These are phyloP conservation scores for Notarius lentiginosus DNA, from an alignment of 2,113 vertebrate genomes.

Conservation along the genomic window DNA sequence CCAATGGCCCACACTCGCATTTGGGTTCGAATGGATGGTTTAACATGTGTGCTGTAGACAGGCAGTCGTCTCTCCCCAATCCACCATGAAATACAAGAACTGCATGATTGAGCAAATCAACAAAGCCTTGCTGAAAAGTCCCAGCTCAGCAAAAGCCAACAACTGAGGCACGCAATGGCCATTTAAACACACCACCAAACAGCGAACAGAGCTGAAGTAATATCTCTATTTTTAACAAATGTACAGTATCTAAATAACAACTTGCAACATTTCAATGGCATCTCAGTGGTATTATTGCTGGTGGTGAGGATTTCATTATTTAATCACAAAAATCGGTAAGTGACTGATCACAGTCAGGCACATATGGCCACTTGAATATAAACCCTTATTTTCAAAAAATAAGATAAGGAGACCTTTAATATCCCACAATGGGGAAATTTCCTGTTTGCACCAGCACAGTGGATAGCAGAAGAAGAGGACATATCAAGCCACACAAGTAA, in stretches of 20 bases:
- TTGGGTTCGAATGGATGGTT: constrained; percentile 23
- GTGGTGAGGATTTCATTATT: neutral
- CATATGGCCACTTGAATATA: neutral
- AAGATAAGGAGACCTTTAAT: neutral
- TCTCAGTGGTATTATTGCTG: neutral
- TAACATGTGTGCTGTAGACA: constrained; percentile 22
- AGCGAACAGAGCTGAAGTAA: neutral
- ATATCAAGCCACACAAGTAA: too few relatives aligned
- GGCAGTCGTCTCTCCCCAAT: constrained; percentile 42
- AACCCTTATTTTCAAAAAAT: neutral
- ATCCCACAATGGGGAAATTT: too few relatives aligned
- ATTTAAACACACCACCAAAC: neutral
- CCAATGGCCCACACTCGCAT: constrained; percentile 16
- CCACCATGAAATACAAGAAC: constrained; percentile 64
- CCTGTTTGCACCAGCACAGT: too few relatives aligned
- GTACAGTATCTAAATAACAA: neutral
- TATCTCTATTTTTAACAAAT: neutral
- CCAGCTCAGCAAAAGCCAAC: constrained; percentile 57
- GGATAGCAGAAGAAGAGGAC: too few relatives aligned
- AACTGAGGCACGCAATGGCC: constrained; percentile 43
- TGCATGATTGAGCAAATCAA: constrained; percentile 67
- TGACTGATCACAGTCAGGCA: neutral
- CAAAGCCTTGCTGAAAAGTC: constrained; percentile 38
- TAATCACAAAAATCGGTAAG: neutral
- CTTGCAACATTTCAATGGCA: neutral